Percentiles rank a stretch among this genome's conserved stretches.
Conservation (phyloP, 2,113 vertebrate species). For the Ranitomeya imitator region DNA sequence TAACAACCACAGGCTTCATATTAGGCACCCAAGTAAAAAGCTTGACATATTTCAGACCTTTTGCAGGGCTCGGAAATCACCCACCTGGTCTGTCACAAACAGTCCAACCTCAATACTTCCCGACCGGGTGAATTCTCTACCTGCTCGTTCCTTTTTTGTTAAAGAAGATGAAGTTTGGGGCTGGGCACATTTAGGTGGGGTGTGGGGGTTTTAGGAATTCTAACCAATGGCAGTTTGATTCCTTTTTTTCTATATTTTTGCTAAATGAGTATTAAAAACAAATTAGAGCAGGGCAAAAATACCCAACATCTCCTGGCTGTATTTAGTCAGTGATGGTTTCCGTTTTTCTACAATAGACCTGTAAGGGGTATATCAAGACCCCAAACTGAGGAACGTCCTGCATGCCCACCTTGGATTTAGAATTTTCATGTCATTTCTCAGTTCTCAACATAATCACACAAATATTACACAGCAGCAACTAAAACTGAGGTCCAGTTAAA, state of each 20-base stretch:
- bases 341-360: not conserved
- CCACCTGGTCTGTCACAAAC: not conserved
- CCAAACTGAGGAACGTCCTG: not conserved
- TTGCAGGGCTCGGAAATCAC: not conserved
- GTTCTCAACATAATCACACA: too few relatives aligned
- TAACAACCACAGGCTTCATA: not conserved
- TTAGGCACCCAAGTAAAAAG: not conserved
- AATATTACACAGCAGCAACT: too few relatives aligned
- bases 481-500: too few relatives aligned
- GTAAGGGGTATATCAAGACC: not conserved
- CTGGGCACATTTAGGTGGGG: not conserved
- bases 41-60: not conserved
- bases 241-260: not conserved
- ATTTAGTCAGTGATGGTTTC: not conserved
- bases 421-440: too few relatives aligned
- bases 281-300: not conserved
- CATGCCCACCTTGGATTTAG: not conserved
- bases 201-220: not conserved
- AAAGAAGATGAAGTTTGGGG: slow-evolving; percentile 12
- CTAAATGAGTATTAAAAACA: not conserved
- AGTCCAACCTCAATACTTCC: not conserved
- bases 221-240: not conserved
- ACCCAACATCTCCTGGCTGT: not conserved
- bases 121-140: not conserved
- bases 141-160: slow-evolving; percentile 8